A percentile compares a stretch with the other conserved stretches of the same genome.
phyloP scores from a whole-genome alignment of 2,888 invertebrate species.

The Agonopterix alstromeriana region DNA sequence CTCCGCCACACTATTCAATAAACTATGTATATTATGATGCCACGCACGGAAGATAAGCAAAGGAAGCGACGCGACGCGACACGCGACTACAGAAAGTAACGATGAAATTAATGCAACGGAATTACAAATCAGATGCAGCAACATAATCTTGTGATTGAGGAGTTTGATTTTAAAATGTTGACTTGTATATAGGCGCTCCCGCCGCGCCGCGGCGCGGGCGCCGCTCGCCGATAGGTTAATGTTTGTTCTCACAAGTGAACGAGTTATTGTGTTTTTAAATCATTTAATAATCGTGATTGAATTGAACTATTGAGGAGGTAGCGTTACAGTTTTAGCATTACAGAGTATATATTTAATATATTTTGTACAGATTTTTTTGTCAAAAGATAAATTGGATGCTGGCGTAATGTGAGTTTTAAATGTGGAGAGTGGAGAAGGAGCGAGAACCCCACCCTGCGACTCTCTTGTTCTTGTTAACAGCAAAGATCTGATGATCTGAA shows the following conservation, averaged over 20 bases:
- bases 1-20: conserved; percentile 14
- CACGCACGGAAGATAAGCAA: conserved; percentile 75
- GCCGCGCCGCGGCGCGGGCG: conserved; percentile 30
- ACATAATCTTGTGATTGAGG: conserved; percentile 48
- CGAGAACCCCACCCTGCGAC: conserved; percentile 48
- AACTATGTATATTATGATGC: conserved; percentile 69
- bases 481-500: conserved; percentile 32
- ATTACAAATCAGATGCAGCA: conserved; percentile 64
- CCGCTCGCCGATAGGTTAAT: conserved; percentile 50
- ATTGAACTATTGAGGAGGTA: conserved; percentile 73
- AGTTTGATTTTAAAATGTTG: conserved; percentile 62
- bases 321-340: conserved; percentile 77
- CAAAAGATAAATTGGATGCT: conserved; percentile 78
- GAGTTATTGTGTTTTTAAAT: conserved; percentile 75
- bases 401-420: conserved; percentile 75
- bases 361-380: conserved; percentile 78
- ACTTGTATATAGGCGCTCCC: conserved; percentile 65
- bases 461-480: conserved; percentile 51
- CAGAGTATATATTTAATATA: conserved; percentile 78
- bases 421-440: conserved; percentile 51
- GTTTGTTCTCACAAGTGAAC: conserved; percentile 73
- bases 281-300: conserved; percentile 75
- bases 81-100: conserved; percentile 56
- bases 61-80: conserved; percentile 60
- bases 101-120: conserved; percentile 64